Base-by-base conservation (phyloP, 2,113 vertebrate species). In the Salminus brasiliensis region DNA sequence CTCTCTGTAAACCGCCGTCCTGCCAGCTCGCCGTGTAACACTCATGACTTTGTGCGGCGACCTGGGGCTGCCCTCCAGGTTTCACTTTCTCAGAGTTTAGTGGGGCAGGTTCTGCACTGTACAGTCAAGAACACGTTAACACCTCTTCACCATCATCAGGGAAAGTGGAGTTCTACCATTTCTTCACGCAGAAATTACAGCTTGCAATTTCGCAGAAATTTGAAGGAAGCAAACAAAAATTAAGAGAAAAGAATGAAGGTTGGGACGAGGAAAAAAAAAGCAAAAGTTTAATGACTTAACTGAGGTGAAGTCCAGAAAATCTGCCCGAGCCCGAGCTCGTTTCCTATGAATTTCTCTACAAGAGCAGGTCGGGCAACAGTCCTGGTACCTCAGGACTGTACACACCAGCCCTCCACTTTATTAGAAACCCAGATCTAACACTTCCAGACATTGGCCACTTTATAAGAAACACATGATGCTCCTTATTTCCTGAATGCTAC, bases 1-100 rank as follows among this genome's bases (percentile, higher is more conserved):
- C 8, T 16, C 0, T 36, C 2, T 11, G 1, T 1, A 3, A 1
- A 7, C 30, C 4, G 60, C 59, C 2, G 34, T 0, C 0, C 0
- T 21, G 32, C 36, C 2, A 4, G 7, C 13, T 7, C 23, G 32
- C 11, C 23, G 32, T 1, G 32, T 39, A 66, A 39, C 62, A 15
- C 8, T 36, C 6, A 39, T 66, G 62, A 66, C 15, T 21, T n/a
- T 4, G 23, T n/a, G 8, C 8, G 9, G 32, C 32, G 5, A 39
- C 8, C 62, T 4, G 62, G 62, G 62, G 11, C 34, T 65, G 62
- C 7, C 62, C 30, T 59, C 10, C 39, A n/a, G n/a, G 21, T 53
- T 9, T 60, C 57, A 60, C 57, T 16, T 15, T 62, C 59, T 62
- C 27, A 30, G 25, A 30, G 13, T 18, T 21, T 1, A 36, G 29